Percentiles rank a stretch among this genome's conserved stretches.
Conservation (phyloP, 2,888 invertebrate species). For the Nymphalis c-album region DNA sequence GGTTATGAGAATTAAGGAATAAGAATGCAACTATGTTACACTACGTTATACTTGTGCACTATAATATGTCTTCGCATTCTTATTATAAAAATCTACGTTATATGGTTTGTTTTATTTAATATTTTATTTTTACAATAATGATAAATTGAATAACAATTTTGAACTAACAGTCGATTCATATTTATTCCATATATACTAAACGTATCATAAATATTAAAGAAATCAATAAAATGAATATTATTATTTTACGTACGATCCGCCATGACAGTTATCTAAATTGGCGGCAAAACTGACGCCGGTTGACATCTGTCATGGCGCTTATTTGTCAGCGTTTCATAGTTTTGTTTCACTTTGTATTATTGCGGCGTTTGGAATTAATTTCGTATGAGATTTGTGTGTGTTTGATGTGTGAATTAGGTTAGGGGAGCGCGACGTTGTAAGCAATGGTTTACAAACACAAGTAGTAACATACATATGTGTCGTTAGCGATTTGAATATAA, state of each 20-base stretch:
- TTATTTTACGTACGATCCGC: constrained; percentile 12
- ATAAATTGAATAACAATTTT: too few species aligned
- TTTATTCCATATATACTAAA: too few species aligned
- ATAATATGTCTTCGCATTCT: too few species aligned
- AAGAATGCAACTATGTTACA: too few species aligned
- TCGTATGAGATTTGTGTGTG: constrained; percentile 12
- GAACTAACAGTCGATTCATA: too few species aligned
- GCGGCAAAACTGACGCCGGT: constrained; percentile 56
- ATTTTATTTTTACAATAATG: too few species aligned
- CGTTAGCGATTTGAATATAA: background rate
- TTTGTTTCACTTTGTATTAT: constrained; percentile 14
- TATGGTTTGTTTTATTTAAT: too few species aligned
- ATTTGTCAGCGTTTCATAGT: constrained; percentile 52
- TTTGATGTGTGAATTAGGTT: constrained; percentile 8
- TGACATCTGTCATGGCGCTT: constrained; percentile 49
- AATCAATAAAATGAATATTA: background rate
- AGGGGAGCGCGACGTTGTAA: background rate
- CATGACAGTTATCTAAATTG: constrained; percentile 51
- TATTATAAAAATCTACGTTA: too few species aligned
- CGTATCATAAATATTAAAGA: background rate
- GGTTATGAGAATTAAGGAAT: too few species aligned
- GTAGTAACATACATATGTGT: background rate
- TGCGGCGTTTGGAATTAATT: constrained; percentile 37
- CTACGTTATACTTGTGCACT: too few species aligned
- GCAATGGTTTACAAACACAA: background rate